Evolutionary conservation across 2,797 vertebrate species (phyloP).

Genomic region (Falco concolor): DNA sequence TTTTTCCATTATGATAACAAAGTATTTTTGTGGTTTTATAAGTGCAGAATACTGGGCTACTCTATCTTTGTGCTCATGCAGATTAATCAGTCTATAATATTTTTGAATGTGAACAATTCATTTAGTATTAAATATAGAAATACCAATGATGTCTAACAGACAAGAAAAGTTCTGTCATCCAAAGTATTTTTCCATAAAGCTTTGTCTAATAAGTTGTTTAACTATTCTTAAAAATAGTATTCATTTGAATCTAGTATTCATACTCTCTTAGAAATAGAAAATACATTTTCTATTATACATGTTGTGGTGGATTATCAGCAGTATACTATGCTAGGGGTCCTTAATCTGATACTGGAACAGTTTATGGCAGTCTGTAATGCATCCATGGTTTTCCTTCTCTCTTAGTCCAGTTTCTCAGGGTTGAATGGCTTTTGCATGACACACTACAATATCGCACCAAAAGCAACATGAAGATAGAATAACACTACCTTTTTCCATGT

Average conservation of each 20-base stretch:
- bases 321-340: not conserved
- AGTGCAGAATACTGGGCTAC: not conserved
- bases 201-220: not conserved
- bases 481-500: not conserved
- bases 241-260: not conserved
- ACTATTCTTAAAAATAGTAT: not conserved
- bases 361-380: not conserved
- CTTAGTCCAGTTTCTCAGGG: not conserved
- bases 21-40: not conserved
- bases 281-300: not conserved
- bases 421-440: not conserved
- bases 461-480: not conserved
- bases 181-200: not conserved
- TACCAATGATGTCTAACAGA: not conserved
- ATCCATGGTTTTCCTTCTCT: not conserved
- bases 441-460: not conserved
- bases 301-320: not conserved
- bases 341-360: not conserved
- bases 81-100: not conserved
- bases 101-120: not conserved
- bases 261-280: not conserved
- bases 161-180: not conserved
- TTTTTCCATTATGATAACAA: not conserved
- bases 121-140: not conserved
- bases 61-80: not conserved